Conservation (phyloP, 2,113 vertebrate species). For the Nycticryphes semicollaris region DNA sequence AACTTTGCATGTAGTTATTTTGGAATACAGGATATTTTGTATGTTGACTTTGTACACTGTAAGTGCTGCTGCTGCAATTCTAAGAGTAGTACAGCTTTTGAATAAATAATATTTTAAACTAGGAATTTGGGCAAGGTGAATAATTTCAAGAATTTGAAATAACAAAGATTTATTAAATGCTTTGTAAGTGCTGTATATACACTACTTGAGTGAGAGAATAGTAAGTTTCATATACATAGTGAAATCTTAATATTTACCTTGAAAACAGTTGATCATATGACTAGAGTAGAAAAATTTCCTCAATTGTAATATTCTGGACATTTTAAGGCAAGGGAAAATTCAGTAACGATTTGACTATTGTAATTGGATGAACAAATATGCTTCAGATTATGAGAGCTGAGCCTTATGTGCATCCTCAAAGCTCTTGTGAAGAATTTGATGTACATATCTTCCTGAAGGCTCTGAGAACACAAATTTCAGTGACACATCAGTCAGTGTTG, state of each 20-base stretch:
- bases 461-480: neutral
- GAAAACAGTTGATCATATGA: neutral
- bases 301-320: neutral
- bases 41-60: neutral
- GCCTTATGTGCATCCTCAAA: neutral
- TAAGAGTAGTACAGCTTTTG: neutral
- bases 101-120: neutral
- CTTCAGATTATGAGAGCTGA: neutral
- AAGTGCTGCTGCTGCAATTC: neutral
- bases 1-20: neutral
- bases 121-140: neutral
- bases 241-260: neutral
- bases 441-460: neutral
- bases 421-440: neutral
- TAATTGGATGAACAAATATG: neutral
- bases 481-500: neutral
- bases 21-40: neutral
- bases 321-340: neutral
- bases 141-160: neutral
- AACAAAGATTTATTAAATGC: neutral
- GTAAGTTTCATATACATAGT: neutral
- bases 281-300: neutral
- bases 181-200: neutral
- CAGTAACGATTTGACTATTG: neutral
- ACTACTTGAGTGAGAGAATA: neutral